Evolutionary conservation across 2,888 invertebrate species (phyloP), one percentile per base, ranked within the genome.

Genomic region (Lordiphosa fenestrarum): DNA sequence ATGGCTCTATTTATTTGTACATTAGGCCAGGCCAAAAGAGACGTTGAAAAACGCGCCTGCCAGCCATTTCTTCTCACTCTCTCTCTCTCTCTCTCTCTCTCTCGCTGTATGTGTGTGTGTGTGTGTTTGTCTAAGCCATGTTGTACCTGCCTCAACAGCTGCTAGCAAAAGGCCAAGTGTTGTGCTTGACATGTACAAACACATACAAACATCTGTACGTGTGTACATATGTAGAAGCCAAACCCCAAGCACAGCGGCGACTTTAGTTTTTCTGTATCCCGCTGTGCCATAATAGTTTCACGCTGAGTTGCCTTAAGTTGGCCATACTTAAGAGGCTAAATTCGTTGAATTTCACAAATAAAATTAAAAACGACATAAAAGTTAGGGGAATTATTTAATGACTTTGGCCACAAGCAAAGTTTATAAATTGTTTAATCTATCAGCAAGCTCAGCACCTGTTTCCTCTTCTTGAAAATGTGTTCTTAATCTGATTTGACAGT

Each of bases 131-230:
- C 23, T 63, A 23, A 59, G 55, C 55, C 60, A 49, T 49, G 65
- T 64, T 46, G 42, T 56, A 76, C 71, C 77, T 77, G 81, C 58
- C 42, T 58, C 42, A 68, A 59, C 68, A 76, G 69, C 72, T 73
- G 68, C 73, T 62, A 64, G 81, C 71, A 84, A 78, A 80, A 81
- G 74, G 77, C 63, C 81, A 81, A 77, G 84, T 81, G 84, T 81
- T 76, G 69, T 73, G 69, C 77, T 78, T 81, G 77, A 78, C 77
- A 81, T 69, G 63, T 76, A 58, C 71, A 70, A 49, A 53, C 58
- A 40, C 47, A 21, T 12, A 21, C 9, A 9, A 3, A 30, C 9
- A 6, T 25, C 2, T 7, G 30, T 30, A 30, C 30, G 30, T 30
- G 10, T 30, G 30, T 30, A 30, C 30, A 30, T 30, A 30, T 30